Base-by-base conservation (phyloP, 2,888 invertebrate genomes). In the Subacronicta megacephala region DNA sequence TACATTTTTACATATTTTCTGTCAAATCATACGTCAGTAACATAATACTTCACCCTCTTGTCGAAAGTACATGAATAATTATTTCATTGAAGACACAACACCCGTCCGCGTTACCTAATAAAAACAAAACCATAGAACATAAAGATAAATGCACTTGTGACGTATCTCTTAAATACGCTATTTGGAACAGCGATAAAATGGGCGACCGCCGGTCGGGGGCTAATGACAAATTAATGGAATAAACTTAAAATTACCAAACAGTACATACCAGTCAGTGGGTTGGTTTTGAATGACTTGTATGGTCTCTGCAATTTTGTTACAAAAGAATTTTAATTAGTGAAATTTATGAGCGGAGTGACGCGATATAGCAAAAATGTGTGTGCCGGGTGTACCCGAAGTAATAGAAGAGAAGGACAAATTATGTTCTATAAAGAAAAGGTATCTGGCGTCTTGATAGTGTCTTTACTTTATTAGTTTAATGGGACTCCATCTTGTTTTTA, bases 141-240 rank as follows among this genome's bases (percentile, higher is more conserved):
- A 13, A 64, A 62, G 73, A 73, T 78, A 71, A 83, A 85, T 82
- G 80, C 81, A 82, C 81, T 80, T 75, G 78, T 85, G 87, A 91
- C 89, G 89, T 83, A 85, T 80, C 85, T 78, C 72, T 76, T 80
- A 84, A 85, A 82, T 80, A 81, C 73, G 70, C 81, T 82, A 90
- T 90, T 90, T 87, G 55, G 90, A 87, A 74, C 90, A 83, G 52
- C 66, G 87, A 87, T 88, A 88, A 87, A 75, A 79, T 79, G 72
- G 71, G 67, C 69, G 72, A 62, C 66, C 47, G 66, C 49, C 64
- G 55, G 26, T 10, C 26, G 62, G 40, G 60, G 46, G 64, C 71
- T 93, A 92, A 93, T 88, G 89, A 87, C 74, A 83, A 86, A 89
- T 90, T 89, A 91, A 92, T 92, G 82, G 83, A 73, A 75, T 85